Base-by-base conservation (phyloP, 2,888 invertebrate genomes). In the Drosophila pseudotakahashii region DNA sequence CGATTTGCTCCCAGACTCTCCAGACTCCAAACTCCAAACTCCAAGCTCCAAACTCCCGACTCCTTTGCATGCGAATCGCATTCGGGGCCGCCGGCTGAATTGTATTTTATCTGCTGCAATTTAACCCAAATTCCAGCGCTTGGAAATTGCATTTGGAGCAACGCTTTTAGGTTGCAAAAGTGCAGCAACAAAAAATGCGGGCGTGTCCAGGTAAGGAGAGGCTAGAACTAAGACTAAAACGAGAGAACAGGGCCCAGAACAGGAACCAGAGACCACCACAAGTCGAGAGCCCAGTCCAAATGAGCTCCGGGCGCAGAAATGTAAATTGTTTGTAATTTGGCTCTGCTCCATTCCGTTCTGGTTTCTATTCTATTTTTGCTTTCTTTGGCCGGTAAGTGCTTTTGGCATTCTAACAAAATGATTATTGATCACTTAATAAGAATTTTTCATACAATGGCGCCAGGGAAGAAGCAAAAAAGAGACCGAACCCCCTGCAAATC, bases 381-480 rank as follows among this genome's bases (percentile, higher is more conserved):
- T 57, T 73, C 42, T 42, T 70, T 66, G 67, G 75, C 76, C 70
- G 41, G 69, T 50, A 47, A 80, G 66, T 85, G 88, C 82, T 79
- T 74, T 85, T 82, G 82, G 88, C 82, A 79, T 85, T 82, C 82
- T 73, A 79, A 82, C 88, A 88, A 88, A 88, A 84, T 87, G 81
- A 86, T 88, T 84, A 88, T 84, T 84, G 89, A 84, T 88, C 81
- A 83, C 87, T 89, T 88, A 84, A 84, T 84, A 84, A 78, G 89
- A 87, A 88, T 79, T 73, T 73, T 62, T 45, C 66, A 68, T 75
- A 75, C 82, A 81, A 88, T 75, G 88, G 81, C 86, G 88, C 83
- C 82, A 59, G 16, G 73, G 52, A 66, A 32, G 23, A 55, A 19
- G 51, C 32, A 10, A 6, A 3, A 26, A 11, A 2, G 10, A 3